phyloP scores from a whole-genome alignment of 2,888 invertebrate genomes.

The Argyresthia goedartella region DNA sequence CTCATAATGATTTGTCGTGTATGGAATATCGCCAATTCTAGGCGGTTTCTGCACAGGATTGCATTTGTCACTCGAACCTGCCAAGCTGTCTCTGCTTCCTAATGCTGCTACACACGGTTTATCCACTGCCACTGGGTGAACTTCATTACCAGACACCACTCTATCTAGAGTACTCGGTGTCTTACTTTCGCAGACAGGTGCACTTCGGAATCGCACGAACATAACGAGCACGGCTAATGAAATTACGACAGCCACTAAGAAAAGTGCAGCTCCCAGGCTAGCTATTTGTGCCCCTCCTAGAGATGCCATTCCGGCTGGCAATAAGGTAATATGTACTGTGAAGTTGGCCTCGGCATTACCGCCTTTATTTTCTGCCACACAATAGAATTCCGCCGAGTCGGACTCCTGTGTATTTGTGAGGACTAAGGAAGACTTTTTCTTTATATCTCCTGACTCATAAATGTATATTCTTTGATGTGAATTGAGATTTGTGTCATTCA shows the following conservation, averaged over 20 bases:
- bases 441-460: conserved; percentile 81
- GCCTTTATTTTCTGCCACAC: conserved; percentile 90
- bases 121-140: conserved; percentile 55
- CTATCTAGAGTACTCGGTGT: conserved; percentile 81
- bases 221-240: conserved; percentile 78
- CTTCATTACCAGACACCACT: conserved; percentile 74
- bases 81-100: conserved; percentile 61
- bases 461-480: conserved; percentile 82
- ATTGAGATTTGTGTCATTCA: conserved; percentile 84
- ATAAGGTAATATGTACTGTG: conserved; percentile 84
- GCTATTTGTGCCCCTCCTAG: conserved; percentile 89
- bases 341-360: conserved; percentile 92
- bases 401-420: conserved; percentile 87
- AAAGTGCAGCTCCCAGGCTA: conserved; percentile 85
- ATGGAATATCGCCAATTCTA: conserved; percentile 75
- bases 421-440: conserved; percentile 81
- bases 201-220: conserved; percentile 79
- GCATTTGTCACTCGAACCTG: conserved; percentile 52
- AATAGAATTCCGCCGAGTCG: conserved; percentile 88
- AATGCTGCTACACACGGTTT: conserved; percentile 70
- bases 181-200: conserved; percentile 81
- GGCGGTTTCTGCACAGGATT: conserved; percentile 83
- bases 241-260: conserved; percentile 82
- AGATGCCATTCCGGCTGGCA: conserved; percentile 84
- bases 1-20: conserved; percentile 78